Percentiles rank a stretch among this genome's conserved stretches.
phyloP scores from a whole-genome alignment of 2,797 vertebrate species.

The Hylomyscus alleni region DNA sequence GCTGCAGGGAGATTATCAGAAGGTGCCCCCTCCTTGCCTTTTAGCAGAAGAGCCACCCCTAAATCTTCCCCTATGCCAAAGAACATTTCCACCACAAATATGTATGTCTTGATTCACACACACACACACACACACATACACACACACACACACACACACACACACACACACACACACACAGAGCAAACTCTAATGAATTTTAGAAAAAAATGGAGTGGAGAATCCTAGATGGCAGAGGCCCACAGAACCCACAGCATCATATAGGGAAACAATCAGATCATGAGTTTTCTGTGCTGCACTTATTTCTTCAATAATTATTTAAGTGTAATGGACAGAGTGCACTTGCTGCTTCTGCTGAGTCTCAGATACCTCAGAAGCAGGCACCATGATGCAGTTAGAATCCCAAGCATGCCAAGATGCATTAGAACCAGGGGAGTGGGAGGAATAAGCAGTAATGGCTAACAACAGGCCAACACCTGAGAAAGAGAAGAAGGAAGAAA shows the following conservation, averaged over 20 bases:
- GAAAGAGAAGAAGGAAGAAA: neutral
- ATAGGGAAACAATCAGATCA: neutral
- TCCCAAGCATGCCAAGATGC: neutral
- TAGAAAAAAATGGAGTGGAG: neutral
- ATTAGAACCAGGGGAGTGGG: neutral
- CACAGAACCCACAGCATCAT: neutral
- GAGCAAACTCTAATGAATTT: neutral
- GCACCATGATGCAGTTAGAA: slow-evolving; percentile 16
- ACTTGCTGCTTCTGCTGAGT: neutral
- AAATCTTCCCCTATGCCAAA: no score
- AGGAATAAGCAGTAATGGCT: neutral
- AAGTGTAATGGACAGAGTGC: neutral
- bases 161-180: neutral
- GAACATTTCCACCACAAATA: no score
- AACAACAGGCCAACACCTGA: neutral
- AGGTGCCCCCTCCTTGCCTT: no score
- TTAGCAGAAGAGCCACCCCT: no score
- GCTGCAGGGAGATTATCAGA: no score
- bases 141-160: neutral
- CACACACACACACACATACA: neutral
- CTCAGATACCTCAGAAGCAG: neutral
- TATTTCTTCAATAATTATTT: slow-evolving; percentile 13
- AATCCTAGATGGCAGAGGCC: no score
- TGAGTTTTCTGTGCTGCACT: neutral
- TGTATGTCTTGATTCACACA: neutral